Evolutionary conservation across 2,113 vertebrate genomes (phyloP), one percentile per base, ranked within the genome.

Genomic region (Oncorhynchus clarkii): DNA sequence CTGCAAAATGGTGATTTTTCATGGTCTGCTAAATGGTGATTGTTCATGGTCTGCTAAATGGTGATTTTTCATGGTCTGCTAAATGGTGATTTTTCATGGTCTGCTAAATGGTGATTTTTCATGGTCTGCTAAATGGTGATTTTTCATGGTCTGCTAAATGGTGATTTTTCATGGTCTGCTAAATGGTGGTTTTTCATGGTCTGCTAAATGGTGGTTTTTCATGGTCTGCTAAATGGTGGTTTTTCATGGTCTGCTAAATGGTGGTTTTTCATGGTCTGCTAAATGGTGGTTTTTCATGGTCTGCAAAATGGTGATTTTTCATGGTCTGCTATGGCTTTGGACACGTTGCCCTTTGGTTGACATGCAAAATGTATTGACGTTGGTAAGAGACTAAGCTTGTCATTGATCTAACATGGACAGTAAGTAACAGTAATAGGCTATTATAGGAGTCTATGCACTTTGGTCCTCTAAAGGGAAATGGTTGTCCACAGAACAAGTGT

Each of bases 401-500:
- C 51, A 54, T 54, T 16, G 51, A 54, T 54, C 12, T 18, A 5
- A 5, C 51, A 5, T 54, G 16, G 51, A 16, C 13, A 62, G 59
- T 22, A 22, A 20, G 16, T 22, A 62, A 62, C 20, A 62, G 59
- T 24, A 3, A 54, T 16, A 54, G 39, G 39, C 39, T 54, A 45
- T 45, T 11, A 16, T 22, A 62, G n/a, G 59, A 62, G 26, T 67
- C 24, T 67, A 67, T 62, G n/a, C 8, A 16, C 65, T 29, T 29
- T 26, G 65, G 26, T 31, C 4, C 65, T 70, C 26, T 3, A 22
- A 49, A 12, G 9, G 20, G 8, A 70, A 49, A 70, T 70, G 13
- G 77, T 76, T 64, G 18, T 89, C 88, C 86, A 88, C 87, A 84
- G 90, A 90, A 84, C 75, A 73, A 1, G 22, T 45, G 76, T 81